Conservation (phyloP, 2,888 invertebrate genomes). For the Apoderus coryli region DNA sequence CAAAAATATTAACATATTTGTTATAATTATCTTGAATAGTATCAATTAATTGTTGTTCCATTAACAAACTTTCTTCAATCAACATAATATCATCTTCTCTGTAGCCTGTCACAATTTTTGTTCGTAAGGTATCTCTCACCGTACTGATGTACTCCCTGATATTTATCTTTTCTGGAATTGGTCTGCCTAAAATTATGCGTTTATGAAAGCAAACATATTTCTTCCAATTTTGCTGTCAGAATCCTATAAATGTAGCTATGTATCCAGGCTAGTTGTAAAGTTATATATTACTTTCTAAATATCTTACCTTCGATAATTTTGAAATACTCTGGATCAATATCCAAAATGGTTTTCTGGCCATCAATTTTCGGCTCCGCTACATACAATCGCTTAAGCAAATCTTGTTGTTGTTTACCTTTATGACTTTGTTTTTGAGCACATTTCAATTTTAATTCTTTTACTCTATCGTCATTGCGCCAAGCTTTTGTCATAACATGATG, state of each 20-base stretch:
- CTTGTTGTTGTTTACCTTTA: conserved; percentile 29
- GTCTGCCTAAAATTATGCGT: conserved; percentile 30
- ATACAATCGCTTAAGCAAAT: conserved; percentile 42
- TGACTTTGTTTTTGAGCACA: conserved; percentile 27
- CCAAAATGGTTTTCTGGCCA: conserved; percentile 42
- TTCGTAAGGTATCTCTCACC: conserved; percentile 31
- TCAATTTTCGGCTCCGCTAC: conserved; percentile 36
- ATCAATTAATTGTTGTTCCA: conserved; percentile 39
- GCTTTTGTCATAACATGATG: conserved; percentile 32
- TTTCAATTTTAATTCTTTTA: conserved; percentile 25
- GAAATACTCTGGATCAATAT: conserved; percentile 52
- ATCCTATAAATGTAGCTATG: no score
- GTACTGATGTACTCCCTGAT: conserved; percentile 39
- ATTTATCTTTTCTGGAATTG: conserved; percentile 42
- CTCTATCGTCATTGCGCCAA: conserved; percentile 25
- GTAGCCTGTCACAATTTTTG: conserved; percentile 30
- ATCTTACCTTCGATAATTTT: conserved; percentile 37
- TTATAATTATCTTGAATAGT: conserved; percentile 34
- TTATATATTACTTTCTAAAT: no score
- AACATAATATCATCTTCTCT: conserved; percentile 33
- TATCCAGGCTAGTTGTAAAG: no score
- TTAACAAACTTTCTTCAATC: conserved; percentile 38
- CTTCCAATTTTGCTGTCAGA: no score
- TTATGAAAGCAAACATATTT: no score
- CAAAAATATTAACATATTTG: conserved; percentile 41